A percentile compares a stretch with the other conserved stretches of the same genome.
Evolutionary conservation across 92 coral and sea anemone genomes (phyloP).

Genomic region (Meandrina meandrites): DNA sequence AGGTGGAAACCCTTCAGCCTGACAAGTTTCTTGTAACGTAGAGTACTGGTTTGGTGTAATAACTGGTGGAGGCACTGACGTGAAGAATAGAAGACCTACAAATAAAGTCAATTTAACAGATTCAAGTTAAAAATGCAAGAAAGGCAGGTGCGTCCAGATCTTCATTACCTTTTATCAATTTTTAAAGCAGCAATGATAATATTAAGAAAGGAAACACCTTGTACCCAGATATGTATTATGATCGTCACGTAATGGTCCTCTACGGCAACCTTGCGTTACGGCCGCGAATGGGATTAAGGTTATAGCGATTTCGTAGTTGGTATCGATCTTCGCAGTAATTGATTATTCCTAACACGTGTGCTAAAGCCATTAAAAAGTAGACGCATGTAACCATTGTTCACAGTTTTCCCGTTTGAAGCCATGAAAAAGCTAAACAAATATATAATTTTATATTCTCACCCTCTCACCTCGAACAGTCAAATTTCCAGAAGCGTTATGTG

Average conservation of each 20-base stretch:
- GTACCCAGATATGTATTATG: no score
- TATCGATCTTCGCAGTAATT: no score
- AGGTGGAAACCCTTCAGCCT: conserved; percentile 19
- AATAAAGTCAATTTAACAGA: neutral
- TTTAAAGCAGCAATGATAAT: neutral
- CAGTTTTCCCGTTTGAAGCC: no score
- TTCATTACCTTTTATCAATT: neutral
- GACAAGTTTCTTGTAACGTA: neutral
- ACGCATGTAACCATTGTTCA: no score
- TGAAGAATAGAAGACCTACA: conserved; percentile 22
- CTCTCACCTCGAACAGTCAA: conserved; percentile 11
- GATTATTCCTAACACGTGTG: no score
- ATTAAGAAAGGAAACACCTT: no score
- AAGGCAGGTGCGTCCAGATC: neutral
- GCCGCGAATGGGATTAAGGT: no score
- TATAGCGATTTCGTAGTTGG: no score
- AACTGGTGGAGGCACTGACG: neutral
- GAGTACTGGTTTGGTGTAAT: neutral
- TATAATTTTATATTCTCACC: neutral
- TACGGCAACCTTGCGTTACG: no score
- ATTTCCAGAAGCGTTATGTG: neutral
- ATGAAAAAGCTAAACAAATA: neutral
- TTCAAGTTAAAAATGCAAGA: no score
- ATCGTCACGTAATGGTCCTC: neutral
- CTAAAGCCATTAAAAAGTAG: no score